phyloP scores from a whole-genome alignment of 2,888 invertebrate genomes.

The Parelbella ahira region DNA sequence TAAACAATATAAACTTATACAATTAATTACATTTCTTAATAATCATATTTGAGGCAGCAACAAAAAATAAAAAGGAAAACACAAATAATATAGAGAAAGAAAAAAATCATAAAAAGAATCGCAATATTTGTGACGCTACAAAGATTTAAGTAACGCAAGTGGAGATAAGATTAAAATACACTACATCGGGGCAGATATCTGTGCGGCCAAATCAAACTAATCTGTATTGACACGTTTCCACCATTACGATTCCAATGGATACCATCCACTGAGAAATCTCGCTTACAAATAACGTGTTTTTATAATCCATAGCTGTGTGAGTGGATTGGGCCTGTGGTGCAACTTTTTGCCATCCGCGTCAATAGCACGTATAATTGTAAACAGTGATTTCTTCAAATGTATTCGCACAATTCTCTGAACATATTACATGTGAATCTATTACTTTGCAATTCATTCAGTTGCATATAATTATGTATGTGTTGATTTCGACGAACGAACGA shows the following conservation, averaged over 20 bases:
- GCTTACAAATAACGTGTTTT: slow-evolving; percentile 53
- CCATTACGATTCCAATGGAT: slow-evolving; percentile 69
- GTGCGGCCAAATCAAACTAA: slow-evolving; percentile 51
- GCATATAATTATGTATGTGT: too few species aligned
- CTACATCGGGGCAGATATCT: slow-evolving; percentile 30
- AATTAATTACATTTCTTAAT: too few species aligned
- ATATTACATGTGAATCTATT: not conserved
- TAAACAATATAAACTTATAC: too few species aligned
- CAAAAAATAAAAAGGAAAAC: not conserved
- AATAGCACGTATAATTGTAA: too few species aligned
- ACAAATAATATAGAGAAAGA: slow-evolving; percentile 2
- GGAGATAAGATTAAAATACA: slow-evolving; percentile 32
- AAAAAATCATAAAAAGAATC: slow-evolving; percentile 11
- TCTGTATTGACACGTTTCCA: slow-evolving; percentile 76
- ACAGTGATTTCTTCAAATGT: slow-evolving; percentile 1
- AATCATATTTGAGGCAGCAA: too few species aligned
- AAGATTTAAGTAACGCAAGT: slow-evolving; percentile 23
- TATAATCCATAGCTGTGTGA: slow-evolving; percentile 38
- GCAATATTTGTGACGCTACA: slow-evolving; percentile 23
- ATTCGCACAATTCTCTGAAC: not conserved
- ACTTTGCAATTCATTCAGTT: not conserved
- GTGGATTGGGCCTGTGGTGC: slow-evolving; percentile 23
- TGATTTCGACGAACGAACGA: too few species aligned
- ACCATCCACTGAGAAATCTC: slow-evolving; percentile 54
- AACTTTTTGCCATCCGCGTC: slow-evolving; percentile 6